phyloP scores from a whole-genome alignment of 2,888 invertebrate genomes.

The Orgyia antiqua region DNA sequence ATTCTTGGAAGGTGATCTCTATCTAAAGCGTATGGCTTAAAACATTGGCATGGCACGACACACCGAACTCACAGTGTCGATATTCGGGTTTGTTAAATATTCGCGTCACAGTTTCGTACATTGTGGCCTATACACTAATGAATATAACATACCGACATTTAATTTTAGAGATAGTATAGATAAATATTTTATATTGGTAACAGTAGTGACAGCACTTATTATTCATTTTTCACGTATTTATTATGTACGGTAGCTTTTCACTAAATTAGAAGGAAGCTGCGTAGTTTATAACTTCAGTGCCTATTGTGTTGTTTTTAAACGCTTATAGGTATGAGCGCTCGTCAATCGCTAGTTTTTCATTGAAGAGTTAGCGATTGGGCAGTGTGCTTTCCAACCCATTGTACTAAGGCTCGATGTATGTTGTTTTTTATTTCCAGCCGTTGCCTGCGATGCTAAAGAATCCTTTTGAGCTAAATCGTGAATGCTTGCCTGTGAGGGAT shows the following conservation, averaged over 20 bases:
- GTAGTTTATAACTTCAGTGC: constrained; percentile 25
- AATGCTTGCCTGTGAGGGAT: constrained; percentile 78
- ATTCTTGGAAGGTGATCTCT: constrained; percentile 64
- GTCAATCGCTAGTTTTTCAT: constrained; percentile 50
- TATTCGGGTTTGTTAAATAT: constrained; percentile 40
- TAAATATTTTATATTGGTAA: constrained; percentile 21
- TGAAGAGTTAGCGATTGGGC: constrained; percentile 50
- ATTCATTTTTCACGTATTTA: constrained; percentile 32
- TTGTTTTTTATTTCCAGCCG: constrained; percentile 79
- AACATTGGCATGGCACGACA: constrained; percentile 74
- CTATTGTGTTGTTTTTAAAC: constrained; percentile 56
- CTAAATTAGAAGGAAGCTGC: constrained; percentile 23
- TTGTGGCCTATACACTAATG: constrained; percentile 43
- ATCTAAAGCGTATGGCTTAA: constrained; percentile 71
- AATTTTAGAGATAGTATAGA: constrained; percentile 20
- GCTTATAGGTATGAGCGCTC: constrained; percentile 60
- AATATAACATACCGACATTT: constrained; percentile 27
- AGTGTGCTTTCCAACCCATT: constrained; percentile 56
- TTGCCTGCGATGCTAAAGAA: constrained; percentile 78
- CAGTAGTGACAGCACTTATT: constrained; percentile 38
- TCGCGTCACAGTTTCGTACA: constrained; percentile 49
- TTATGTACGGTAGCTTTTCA: constrained; percentile 33
- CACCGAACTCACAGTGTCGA: constrained; percentile 55
- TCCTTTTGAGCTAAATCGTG: constrained; percentile 78
- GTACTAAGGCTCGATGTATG: constrained; percentile 77